These are phyloP conservation scores for Cecropterus lyciades DNA, from an alignment of 1,140 invertebrate genomes.

Conservation along the genomic window DNA sequence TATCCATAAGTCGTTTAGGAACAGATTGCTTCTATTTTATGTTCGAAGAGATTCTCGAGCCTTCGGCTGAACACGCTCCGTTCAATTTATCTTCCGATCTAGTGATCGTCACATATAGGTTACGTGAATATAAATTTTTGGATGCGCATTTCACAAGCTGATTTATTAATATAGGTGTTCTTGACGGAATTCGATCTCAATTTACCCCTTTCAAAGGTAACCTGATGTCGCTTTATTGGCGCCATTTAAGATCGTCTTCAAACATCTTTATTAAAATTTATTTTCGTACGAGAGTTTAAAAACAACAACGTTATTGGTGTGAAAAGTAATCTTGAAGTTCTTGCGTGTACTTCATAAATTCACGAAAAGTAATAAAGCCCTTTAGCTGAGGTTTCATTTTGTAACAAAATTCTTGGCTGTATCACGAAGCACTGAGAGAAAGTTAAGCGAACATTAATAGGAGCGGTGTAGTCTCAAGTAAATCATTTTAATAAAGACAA, in stretches of 20 bases:
- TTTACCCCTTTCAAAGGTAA: slow-evolving; percentile 19
- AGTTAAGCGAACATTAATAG: slow-evolving; percentile 37
- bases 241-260: slow-evolving; percentile 1
- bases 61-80: slow-evolving; percentile 28
- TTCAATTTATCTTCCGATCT: slow-evolving; percentile 36
- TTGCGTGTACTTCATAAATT: slow-evolving; percentile 11
- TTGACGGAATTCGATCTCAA: slow-evolving; percentile 20
- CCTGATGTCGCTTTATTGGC: slow-evolving; percentile 13
- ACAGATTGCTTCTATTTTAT: slow-evolving; percentile 34
- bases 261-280: slow-evolving; percentile 2
- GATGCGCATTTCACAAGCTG: slow-evolving; percentile 24
- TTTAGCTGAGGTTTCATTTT: slow-evolving; percentile 26
- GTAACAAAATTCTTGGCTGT: slow-evolving; percentile 31
- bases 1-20: slow-evolving; percentile 22
- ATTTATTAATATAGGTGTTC: slow-evolving; percentile 31
- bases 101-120: slow-evolving; percentile 35
- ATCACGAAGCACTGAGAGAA: slow-evolving; percentile 30
- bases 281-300: slow-evolving; percentile 1
- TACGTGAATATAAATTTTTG: slow-evolving; percentile 36
- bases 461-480: slow-evolving; percentile 35
- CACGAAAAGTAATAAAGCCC: slow-evolving; percentile 23
- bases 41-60: slow-evolving; percentile 20
- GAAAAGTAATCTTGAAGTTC: slow-evolving; percentile 16
- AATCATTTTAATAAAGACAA: slow-evolving; percentile 39
- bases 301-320: slow-evolving; percentile 9